Percentiles rank a stretch among this genome's conserved stretches.
phyloP scores from a whole-genome alignment of 2,888 invertebrate genomes.

The Leptinotarsa tumamoca region DNA sequence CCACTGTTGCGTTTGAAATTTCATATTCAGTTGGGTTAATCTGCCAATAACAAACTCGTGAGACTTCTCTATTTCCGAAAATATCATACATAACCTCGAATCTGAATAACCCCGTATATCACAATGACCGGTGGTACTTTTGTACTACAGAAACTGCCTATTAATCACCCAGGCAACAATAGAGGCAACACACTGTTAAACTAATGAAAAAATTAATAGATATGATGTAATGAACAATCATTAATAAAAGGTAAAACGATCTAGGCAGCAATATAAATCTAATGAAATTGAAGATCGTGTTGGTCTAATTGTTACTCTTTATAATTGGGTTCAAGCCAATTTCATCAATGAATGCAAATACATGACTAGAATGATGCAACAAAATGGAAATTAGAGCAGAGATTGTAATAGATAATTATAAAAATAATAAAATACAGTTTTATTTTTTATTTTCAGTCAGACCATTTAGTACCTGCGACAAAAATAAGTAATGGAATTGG shows the following conservation, averaged over 20 bases:
- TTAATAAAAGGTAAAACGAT: constrained; percentile 6
- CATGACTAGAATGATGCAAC: not conserved
- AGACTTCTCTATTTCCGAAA: too few species aligned
- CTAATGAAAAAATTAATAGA: constrained; percentile 19
- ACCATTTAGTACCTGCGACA: too few species aligned
- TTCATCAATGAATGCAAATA: not conserved
- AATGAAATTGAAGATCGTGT: constrained; percentile 6
- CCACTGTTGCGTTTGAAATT: too few species aligned
- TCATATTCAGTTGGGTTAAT: not conserved
- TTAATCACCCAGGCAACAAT: constrained; percentile 17
- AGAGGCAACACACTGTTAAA: constrained; percentile 16
- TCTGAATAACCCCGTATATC: not conserved
- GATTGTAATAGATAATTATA: too few species aligned
- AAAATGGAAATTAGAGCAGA: not conserved
- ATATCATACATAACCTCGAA: too few species aligned
- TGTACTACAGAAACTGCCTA: constrained; percentile 10
- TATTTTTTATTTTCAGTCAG: too few species aligned
- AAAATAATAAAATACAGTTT: too few species aligned
- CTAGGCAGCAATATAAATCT: not conserved
- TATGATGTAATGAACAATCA: constrained; percentile 13
- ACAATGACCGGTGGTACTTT: not conserved
- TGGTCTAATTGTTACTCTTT: constrained; percentile 12
- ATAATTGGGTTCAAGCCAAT: constrained; percentile 2
- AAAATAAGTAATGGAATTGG: too few species aligned
- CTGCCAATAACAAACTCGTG: not conserved